Conservation (phyloP, 1,140 invertebrate genomes). For the Trichomalopsis sarcophagae region DNA sequence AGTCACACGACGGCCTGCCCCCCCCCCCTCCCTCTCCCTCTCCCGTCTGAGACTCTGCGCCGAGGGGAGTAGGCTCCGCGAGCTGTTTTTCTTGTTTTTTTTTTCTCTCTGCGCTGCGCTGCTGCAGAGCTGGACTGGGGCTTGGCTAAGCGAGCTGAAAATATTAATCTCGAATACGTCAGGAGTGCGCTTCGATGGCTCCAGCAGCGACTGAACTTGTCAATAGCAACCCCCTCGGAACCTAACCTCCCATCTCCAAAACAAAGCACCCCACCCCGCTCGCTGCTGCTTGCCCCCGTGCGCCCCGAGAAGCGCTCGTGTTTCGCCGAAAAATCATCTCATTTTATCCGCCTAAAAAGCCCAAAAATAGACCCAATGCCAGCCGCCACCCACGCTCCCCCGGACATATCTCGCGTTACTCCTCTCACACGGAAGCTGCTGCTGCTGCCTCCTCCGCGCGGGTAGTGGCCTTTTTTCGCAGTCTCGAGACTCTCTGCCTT, state of each 20-base stretch:
- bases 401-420: neutral
- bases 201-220: neutral
- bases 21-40: slow-evolving; percentile 35
- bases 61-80: neutral
- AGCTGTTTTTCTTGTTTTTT: neutral
- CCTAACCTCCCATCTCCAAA: neutral
- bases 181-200: no score
- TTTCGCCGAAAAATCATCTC: neutral
- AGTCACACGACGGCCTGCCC: slow-evolving; percentile 50
- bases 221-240: neutral
- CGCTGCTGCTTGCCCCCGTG: no score
- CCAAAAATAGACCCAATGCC: neutral
- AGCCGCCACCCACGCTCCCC: neutral
- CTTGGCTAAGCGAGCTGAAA: neutral
- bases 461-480: neutral
- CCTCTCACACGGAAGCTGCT: neutral
- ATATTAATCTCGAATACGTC: neutral
- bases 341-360: neutral
- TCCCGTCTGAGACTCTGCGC: neutral
- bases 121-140: neutral
- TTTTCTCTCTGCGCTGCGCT: neutral
- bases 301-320: neutral
- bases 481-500: neutral
- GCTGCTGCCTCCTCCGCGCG: neutral
- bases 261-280: neutral